Conservation (phyloP, 2,113 vertebrate genomes). For the Cnemophilus loriae region DNA sequence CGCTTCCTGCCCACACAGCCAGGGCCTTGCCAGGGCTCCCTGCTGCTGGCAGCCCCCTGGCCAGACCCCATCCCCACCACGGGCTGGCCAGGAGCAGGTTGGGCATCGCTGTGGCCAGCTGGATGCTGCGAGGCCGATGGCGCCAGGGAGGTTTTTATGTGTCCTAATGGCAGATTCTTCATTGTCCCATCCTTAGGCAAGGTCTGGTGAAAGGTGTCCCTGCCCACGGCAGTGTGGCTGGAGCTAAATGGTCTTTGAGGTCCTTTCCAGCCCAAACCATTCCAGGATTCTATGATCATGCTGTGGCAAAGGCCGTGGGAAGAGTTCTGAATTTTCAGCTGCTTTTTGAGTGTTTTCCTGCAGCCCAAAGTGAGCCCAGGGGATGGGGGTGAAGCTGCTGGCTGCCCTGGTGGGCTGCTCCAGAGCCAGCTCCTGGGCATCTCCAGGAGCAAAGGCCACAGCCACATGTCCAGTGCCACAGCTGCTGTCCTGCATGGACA, state of each 20-base stretch:
- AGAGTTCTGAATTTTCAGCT: not conserved
- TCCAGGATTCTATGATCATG: accelerated
- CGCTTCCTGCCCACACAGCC: not conserved
- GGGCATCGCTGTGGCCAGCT: accelerated
- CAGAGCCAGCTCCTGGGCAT: not conserved
- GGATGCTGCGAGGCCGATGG: accelerated
- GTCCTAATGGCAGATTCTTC: accelerated
- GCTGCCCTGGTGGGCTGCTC: too few species aligned
- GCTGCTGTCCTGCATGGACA: accelerated
- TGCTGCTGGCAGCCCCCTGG: not conserved
- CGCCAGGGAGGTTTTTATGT: not conserved
- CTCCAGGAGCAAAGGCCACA: not conserved
- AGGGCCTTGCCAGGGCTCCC: not conserved
- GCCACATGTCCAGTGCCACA: not conserved
- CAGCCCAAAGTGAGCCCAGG: not conserved
- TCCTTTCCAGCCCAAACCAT: too few species aligned
- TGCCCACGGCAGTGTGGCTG: not conserved
- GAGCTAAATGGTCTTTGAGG: not conserved
- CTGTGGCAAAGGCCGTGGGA: not conserved
- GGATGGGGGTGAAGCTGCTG: not conserved
- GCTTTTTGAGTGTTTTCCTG: not conserved
- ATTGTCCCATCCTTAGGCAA: not conserved
- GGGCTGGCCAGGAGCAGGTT: not conserved
- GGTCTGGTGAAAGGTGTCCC: not conserved
- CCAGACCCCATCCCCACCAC: accelerated